These are phyloP conservation scores for Malthinus seriepunctatus DNA, from an alignment of 2,888 invertebrate genomes.

Conservation along the genomic window DNA sequence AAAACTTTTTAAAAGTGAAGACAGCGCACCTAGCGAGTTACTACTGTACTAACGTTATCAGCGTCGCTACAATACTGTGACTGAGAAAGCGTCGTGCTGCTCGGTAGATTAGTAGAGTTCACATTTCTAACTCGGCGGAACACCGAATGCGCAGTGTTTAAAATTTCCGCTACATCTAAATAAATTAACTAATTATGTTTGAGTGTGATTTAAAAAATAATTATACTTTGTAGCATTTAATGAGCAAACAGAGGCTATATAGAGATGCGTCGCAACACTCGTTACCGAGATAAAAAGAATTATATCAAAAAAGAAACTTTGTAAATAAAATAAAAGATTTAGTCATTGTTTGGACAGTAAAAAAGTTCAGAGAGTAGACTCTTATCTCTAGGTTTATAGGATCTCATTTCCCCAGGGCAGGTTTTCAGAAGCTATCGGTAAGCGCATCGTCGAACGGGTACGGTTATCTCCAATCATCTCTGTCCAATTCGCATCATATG, in stretches of 20 bases:
- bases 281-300: constrained; percentile 35
- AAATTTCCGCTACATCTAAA: constrained; percentile 32
- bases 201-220: constrained; percentile 40
- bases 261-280: constrained; percentile 17
- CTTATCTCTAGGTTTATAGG: constrained; percentile 39
- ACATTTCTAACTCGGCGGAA: constrained; percentile 24
- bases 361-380: constrained; percentile 36
- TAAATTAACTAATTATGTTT: constrained; percentile 46
- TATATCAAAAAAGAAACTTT: constrained; percentile 36
- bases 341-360: constrained; percentile 45
- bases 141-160: constrained; percentile 20
- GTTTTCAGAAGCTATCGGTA: constrained; percentile 30
- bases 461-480: constrained; percentile 38
- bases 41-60: constrained; percentile 45
- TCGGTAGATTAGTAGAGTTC: constrained; percentile 31
- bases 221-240: constrained; percentile 34
- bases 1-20: constrained; percentile 40
- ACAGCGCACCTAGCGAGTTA: constrained; percentile 45
- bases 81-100: constrained; percentile 39
- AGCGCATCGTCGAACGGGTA: constrained; percentile 34
- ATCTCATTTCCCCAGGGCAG: constrained; percentile 37
- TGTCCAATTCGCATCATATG: constrained; percentile 27
- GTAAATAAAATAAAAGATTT: constrained; percentile 43
- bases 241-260: constrained; percentile 27
- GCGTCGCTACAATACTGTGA: constrained; percentile 51